Evolutionary conservation across 2,113 vertebrate genomes (phyloP).

Genomic region (Noctilio leporinus): DNA sequence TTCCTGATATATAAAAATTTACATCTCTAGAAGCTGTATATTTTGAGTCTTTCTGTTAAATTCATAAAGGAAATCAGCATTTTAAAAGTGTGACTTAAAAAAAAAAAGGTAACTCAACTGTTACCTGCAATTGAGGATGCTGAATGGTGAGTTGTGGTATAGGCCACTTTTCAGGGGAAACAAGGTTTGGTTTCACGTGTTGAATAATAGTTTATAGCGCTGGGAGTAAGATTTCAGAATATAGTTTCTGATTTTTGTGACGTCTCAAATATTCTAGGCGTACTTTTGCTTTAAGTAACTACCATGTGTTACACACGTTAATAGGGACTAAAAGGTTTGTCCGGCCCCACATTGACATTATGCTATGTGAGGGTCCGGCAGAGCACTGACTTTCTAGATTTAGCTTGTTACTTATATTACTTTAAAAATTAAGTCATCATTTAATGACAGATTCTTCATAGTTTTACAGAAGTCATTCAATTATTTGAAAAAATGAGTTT

Average conservation of each 20-base stretch:
- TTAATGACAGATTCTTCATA: neutral
- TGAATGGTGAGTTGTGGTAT: neutral
- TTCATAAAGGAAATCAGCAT: neutral
- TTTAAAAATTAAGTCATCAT: neutral
- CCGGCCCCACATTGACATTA: neutral
- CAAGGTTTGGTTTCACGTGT: neutral
- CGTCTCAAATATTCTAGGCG: neutral
- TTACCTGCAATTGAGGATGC: neutral
- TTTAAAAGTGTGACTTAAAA: neutral
- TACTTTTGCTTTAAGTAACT: neutral
- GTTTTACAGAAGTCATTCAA: neutral
- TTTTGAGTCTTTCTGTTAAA: slow-evolving; percentile 8
- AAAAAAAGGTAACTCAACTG: too few species aligned
- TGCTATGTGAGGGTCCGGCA: neutral
- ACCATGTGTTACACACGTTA: neutral
- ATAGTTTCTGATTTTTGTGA: neutral
- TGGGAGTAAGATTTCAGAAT: neutral
- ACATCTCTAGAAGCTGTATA: neutral
- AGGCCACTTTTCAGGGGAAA: neutral
- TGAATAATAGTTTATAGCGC: neutral
- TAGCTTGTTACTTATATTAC: neutral
- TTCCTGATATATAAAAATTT: neutral
- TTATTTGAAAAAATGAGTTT: slow-evolving; percentile 26
- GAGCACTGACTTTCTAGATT: neutral
- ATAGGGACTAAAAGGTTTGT: neutral